Evolutionary conservation across 2,797 vertebrate species (phyloP).

Genomic region (Schizothorax lantsangensis): DNA sequence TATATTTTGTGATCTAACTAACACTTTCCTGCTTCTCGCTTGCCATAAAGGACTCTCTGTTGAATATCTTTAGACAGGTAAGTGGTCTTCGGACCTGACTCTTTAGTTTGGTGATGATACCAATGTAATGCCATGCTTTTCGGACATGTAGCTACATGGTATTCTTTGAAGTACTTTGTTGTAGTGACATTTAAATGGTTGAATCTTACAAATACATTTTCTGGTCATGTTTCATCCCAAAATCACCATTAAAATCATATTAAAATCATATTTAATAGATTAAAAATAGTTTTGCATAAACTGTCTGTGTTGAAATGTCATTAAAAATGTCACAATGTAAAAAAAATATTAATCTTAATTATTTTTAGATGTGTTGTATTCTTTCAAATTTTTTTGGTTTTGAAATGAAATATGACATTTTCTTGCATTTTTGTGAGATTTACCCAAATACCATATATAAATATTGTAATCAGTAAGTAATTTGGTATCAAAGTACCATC

Average conservation of each 20-base stretch:
- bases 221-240: no score
- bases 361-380: not conserved
- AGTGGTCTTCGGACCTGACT: conserved; percentile 63
- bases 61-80: conserved; percentile 85
- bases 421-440: not conserved
- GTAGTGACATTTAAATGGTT: no score
- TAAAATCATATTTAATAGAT: no score
- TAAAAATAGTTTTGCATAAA: not conserved
- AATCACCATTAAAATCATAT: not conserved
- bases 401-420: not conserved
- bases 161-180: no score
- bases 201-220: no score
- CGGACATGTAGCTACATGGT: not conserved
- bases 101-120: not conserved
- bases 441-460: not conserved
- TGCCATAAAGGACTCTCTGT: conserved; percentile 86
- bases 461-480: not conserved
- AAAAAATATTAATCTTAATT: not conserved
- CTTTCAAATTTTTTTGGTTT: not conserved
- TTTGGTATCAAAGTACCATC: not conserved
- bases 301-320: not conserved
- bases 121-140: not conserved
- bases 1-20: conserved; percentile 22
- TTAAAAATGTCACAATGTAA: not conserved
- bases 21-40: conserved; percentile 79